These are phyloP conservation scores for Schizaphis graminum DNA, from an alignment of 2,888 invertebrate species.

Conservation along the genomic window DNA sequence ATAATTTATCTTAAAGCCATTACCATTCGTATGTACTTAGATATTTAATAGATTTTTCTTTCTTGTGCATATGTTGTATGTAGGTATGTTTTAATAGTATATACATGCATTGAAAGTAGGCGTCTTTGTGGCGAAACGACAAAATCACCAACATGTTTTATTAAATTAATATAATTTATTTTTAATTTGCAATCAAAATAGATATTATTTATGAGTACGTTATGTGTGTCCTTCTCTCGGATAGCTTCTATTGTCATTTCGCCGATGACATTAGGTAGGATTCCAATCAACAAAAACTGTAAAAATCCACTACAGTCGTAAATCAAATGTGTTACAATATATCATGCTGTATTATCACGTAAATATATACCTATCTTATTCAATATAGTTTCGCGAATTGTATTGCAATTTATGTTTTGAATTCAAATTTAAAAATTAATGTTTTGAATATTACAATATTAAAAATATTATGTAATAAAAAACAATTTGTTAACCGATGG, in stretches of 20 bases:
- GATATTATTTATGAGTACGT: neutral
- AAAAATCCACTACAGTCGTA: neutral
- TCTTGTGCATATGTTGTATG: neutral
- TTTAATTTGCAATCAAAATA: slow-evolving; percentile 27
- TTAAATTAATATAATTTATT: slow-evolving; percentile 27
- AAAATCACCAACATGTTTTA: slow-evolving; percentile 22
- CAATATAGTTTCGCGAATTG: neutral
- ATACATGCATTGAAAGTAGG: slow-evolving; percentile 43
- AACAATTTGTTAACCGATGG: neutral
- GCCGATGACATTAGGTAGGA: neutral
- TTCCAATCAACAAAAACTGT: neutral
- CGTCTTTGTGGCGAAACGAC: slow-evolving; percentile 36
- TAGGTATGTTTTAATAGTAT: neutral
- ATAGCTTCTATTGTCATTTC: neutral
- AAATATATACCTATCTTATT: neutral
- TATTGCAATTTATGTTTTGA: neutral
- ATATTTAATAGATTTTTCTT: no score
- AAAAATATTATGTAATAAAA: neutral
- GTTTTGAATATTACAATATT: neutral
- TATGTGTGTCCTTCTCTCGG: neutral
- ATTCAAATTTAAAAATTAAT: neutral
- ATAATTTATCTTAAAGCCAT: slow-evolving; percentile 54
- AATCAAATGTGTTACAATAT: neutral
- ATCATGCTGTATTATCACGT: neutral
- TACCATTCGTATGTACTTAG: no score